These are phyloP conservation scores for Corvus hawaiiensis DNA, from an alignment of 2,113 vertebrate species.

Conservation along the genomic window DNA sequence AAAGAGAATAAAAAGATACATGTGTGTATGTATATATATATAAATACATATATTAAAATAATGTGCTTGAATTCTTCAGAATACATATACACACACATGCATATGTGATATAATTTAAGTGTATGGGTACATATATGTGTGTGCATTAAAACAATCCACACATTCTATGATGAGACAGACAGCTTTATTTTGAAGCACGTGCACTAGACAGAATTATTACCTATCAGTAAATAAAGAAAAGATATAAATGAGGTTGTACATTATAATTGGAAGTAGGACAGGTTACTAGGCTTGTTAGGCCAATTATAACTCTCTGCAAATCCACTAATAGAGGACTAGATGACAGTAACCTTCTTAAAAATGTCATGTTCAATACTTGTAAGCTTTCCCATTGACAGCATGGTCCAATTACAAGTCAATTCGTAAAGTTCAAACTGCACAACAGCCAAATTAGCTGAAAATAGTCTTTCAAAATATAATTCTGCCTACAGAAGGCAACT, in stretches of 20 bases:
- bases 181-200: neutral
- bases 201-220: neutral
- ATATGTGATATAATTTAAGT: neutral
- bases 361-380: slow-evolving; percentile 73
- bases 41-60: neutral
- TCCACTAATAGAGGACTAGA: slow-evolving; percentile 67
- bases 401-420: slow-evolving; percentile 74
- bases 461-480: slow-evolving; percentile 52
- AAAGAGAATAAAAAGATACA: neutral
- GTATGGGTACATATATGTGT: neutral
- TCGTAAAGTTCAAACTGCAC: slow-evolving; percentile 62
- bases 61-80: neutral
- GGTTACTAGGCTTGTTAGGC: slow-evolving; percentile 69
- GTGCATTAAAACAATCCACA: neutral
- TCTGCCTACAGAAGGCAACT: neutral
- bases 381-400: slow-evolving; percentile 66
- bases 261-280: slow-evolving; percentile 71
- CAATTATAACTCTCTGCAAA: slow-evolving; percentile 73
- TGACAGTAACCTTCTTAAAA: slow-evolving; percentile 74
- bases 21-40: rapidly evolving
- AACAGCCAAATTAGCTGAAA: slow-evolving; percentile 64
- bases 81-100: neutral
- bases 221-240: slow-evolving; percentile 56
- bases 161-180: neutral
- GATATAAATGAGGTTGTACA: slow-evolving; percentile 35